Evolutionary conservation across 2,888 invertebrate species (phyloP).

Genomic region (Sphaerophoria taeniata): DNA sequence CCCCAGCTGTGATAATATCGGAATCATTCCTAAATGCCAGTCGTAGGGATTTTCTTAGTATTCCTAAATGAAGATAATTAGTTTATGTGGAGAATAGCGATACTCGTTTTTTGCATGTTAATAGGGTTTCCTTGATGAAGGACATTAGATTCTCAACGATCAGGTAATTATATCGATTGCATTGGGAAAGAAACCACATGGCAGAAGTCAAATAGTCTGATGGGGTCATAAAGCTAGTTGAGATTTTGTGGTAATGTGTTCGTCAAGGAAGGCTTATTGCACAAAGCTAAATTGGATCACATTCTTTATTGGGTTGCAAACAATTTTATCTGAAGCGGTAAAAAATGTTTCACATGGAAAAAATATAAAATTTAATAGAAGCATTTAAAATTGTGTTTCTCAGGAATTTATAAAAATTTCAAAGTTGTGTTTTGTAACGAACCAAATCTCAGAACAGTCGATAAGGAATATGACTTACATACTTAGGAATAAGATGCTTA

Average conservation of each 20-base stretch:
- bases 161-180: conserved; percentile 53
- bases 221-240: background rate
- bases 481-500: no score
- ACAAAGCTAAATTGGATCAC: background rate
- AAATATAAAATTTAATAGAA: no score
- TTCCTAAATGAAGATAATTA: background rate
- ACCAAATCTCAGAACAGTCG: no score
- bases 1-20: conserved; percentile 63
- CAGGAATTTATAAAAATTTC: no score
- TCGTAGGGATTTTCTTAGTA: conserved; percentile 23
- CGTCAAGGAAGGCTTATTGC: background rate
- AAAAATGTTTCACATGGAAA: background rate
- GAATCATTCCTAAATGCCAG: conserved; percentile 54
- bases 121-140: background rate
- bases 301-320: background rate
- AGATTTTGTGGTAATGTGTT: background rate
- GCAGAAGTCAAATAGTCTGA: background rate
- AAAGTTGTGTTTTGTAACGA: no score
- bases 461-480: no score
- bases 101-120: conserved; percentile 12
- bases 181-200: conserved; percentile 25
- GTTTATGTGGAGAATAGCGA: conserved; percentile 8
- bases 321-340: background rate
- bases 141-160: conserved; percentile 36
- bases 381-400: no score